Evolutionary conservation across 2,797 vertebrate species (phyloP).

Genomic region (Pristis pectinata): DNA sequence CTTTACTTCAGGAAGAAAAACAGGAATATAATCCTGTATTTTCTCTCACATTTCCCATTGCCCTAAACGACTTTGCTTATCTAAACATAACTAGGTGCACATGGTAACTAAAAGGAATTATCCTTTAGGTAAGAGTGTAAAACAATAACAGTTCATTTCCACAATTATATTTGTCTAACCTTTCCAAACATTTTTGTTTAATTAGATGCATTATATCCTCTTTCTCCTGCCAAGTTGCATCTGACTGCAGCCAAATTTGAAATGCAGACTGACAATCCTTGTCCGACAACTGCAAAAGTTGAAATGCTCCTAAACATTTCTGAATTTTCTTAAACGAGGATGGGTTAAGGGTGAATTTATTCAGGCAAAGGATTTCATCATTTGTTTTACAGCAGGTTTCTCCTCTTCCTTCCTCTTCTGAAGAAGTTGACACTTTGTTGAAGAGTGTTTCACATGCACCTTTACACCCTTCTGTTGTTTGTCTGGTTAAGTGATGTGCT

Average conservation of each 20-base stretch:
- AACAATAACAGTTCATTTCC: constrained; percentile 20
- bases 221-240: neutral
- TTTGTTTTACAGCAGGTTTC: neutral
- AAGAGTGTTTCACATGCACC: neutral
- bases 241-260: neutral
- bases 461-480: neutral
- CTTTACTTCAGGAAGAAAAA: neutral
- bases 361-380: constrained; percentile 5
- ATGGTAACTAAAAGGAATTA: neutral
- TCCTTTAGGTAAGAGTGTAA: constrained; percentile 11
- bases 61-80: neutral
- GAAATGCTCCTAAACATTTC: neutral
- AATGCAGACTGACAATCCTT: neutral
- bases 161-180: constrained; percentile 29
- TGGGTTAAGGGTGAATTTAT: constrained; percentile 31
- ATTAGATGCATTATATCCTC: neutral
- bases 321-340: neutral
- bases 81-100: neutral
- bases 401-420: constrained; percentile 17
- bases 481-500: too few relatives aligned
- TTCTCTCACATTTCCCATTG: neutral
- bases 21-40: neutral
- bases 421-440: neutral
- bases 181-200: constrained; percentile 12
- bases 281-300: neutral